Conservation (phyloP, 2,888 invertebrate species). For the Drosophila emarginata region DNA sequence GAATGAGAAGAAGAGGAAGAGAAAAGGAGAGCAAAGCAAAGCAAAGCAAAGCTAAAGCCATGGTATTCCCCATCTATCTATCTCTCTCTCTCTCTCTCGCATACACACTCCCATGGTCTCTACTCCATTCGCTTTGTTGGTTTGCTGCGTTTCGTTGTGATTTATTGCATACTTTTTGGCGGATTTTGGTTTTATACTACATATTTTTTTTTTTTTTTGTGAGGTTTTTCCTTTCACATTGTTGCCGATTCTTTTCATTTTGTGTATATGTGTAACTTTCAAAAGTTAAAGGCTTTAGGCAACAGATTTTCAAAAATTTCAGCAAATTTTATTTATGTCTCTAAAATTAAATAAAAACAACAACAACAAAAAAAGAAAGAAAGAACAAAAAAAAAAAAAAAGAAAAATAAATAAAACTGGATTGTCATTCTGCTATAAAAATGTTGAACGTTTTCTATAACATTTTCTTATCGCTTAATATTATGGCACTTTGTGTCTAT, state of each 20-base stretch:
- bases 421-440: background rate
- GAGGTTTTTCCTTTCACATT: conserved; percentile 12
- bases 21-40: background rate
- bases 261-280: conserved; percentile 1
- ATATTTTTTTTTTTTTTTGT: conserved; percentile 26
- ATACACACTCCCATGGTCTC: no score
- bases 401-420: conserved; percentile 30
- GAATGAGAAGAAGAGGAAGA: background rate
- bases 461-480: background rate
- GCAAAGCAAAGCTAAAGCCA: background rate
- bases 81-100: background rate
- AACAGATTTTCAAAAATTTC: conserved; percentile 1
- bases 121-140: background rate
- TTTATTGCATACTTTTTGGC: conserved; percentile 68
- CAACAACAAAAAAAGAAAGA: conserved; percentile 43
- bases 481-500: background rate
- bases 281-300: conserved; percentile 16
- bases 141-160: conserved; percentile 51
- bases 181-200: conserved; percentile 61
- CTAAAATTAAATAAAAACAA: conserved; percentile 27
- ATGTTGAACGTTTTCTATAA: background rate
- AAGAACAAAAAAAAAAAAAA: conserved; percentile 30
- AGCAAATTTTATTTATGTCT: background rate
- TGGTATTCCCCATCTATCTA: background rate
- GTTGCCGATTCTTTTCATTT: conserved; percentile 7